Evolutionary conservation across 53 echinoderm and acorn worm genomes (phyloP).

Genomic region (Mesocentrotus franciscanus): DNA sequence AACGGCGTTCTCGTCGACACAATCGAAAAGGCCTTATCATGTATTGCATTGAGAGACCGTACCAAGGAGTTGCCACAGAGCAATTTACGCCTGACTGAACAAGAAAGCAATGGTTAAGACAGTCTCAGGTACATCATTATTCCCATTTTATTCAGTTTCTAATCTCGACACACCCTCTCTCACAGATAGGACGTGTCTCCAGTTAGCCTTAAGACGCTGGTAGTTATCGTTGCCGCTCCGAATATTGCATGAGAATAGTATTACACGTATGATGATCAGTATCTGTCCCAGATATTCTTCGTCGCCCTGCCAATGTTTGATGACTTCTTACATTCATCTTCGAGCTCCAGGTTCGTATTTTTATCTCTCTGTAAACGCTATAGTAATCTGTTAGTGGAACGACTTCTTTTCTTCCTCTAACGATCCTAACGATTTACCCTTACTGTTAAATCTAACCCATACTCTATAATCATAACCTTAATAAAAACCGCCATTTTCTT

Average conservation of each 20-base stretch:
- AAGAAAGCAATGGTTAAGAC: not conserved
- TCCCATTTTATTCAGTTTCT: constrained; percentile 5
- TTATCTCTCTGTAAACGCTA: no score
- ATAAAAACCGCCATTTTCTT: no score
- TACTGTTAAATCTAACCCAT: no score
- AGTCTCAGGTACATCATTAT: not conserved
- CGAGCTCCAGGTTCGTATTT: not conserved
- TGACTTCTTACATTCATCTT: no score
- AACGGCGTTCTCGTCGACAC: not conserved
- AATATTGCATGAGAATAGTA: not conserved
- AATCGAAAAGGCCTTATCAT: not conserved
- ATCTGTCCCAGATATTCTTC: no score
- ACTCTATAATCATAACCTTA: no score
- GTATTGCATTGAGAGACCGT: not conserved
- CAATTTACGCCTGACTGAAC: not conserved
- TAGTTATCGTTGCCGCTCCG: no score
- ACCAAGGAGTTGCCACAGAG: no score
- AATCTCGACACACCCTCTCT: constrained; percentile 14
- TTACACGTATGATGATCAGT: not conserved
- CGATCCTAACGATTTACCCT: no score
- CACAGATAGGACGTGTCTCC: not conserved
- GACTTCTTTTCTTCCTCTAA: no score
- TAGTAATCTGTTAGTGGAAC: no score
- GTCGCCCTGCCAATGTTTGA: no score
- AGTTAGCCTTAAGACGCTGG: not conserved